Base-by-base conservation (phyloP, 2,888 invertebrate genomes). In the Xestia xanthographa region DNA sequence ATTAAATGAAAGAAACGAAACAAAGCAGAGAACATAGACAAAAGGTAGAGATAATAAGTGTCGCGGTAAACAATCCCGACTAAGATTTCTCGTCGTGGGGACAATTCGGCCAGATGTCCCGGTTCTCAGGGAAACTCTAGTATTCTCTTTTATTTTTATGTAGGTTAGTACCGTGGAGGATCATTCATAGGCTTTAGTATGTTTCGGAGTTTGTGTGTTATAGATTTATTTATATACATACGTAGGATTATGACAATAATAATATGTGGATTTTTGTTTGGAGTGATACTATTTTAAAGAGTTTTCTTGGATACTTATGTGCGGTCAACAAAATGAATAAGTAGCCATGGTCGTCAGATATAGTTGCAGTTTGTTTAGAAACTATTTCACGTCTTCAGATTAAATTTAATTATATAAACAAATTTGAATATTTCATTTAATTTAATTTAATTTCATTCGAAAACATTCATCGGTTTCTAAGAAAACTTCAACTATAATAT, bases 11-110 rank as follows among this genome's bases (percentile, higher is more conserved):
- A 60, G 60, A 60, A 78, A 63, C 63, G 72, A 85, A 84, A 84
- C 83, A 84, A 83, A 83, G 86, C 53, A 20, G 26, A 41, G 65
- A 14, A n/a, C 66, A 74, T 58, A 83, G 86, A 84, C 83, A 84
- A 84, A 85, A 86, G 86, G 72, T 70, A 72, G 56, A 63, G 79
- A 84, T 79, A 84, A 73, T 84, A 84, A 83, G 72, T 84, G 86
- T 86, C 84, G 83, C 53, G 83, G 86, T 83, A 86, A 86, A 84
- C 86, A 84, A 86, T 79, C 56, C 83, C 62, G 86, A 58, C 75
- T 75, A 83, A 84, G 86, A 84, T 84, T 83, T 79, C 84, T 83
- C 70, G 73, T 53, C 67, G 72, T 38, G 79, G 83, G 34, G 75
- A 86, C 86, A 76, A 75, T 67, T 68, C 72, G 12, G 45, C 72